Evolutionary conservation across 2,113 vertebrate species (phyloP).

Genomic region (Crotalus helleri): DNA sequence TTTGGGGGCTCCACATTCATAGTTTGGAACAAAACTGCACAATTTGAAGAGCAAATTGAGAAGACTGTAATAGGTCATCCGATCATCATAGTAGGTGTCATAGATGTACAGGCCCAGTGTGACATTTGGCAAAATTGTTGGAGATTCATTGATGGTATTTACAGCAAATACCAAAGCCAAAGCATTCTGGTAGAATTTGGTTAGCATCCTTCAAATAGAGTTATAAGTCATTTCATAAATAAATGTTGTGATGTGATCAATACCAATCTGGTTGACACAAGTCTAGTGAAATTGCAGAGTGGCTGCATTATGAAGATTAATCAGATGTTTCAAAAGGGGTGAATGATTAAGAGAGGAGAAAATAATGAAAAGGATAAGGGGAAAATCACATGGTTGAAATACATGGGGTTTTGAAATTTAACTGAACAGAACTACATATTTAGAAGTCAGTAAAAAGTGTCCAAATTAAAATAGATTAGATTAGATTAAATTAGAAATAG

Average conservation of each 20-base stretch:
- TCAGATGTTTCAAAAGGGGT: too few species aligned
- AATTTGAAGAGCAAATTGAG: not conserved
- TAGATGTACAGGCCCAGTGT: slow-evolving; percentile 1
- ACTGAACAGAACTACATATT: too few species aligned
- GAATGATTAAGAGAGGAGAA: too few species aligned
- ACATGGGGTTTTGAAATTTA: too few species aligned
- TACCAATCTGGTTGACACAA: too few species aligned
- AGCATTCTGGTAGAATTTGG: not conserved
- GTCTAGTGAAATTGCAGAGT: too few species aligned
- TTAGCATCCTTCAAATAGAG: not conserved
- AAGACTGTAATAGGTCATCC: not conserved
- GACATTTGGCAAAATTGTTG: not conserved
- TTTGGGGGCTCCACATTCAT: not conserved
- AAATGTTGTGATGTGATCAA: not conserved
- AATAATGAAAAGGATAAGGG: too few species aligned
- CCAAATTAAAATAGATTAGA: too few species aligned
- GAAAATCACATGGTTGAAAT: too few species aligned
- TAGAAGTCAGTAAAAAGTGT: too few species aligned
- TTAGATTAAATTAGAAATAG: too few species aligned
- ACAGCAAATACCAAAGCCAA: slow-evolving; percentile 4
- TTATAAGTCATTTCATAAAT: not conserved
- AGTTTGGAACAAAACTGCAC: not conserved
- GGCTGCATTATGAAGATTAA: too few species aligned
- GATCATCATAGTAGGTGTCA: not conserved
- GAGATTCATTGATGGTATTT: not conserved